Conservation (phyloP, 2,797 vertebrate genomes). For the Anabacerthia variegaticeps region DNA sequence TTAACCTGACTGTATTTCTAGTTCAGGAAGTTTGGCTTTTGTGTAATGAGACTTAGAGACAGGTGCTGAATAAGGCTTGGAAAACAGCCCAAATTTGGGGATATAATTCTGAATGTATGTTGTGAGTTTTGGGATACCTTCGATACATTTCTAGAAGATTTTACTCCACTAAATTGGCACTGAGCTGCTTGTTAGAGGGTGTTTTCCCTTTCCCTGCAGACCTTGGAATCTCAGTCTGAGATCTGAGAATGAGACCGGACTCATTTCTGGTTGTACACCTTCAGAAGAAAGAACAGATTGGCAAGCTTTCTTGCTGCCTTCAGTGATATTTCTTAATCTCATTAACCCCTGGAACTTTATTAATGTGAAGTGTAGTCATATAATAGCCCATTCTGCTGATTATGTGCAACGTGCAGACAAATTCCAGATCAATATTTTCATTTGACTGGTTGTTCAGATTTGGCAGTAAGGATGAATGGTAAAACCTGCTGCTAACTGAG, state of each 20-base stretch:
- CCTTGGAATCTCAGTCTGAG: background rate
- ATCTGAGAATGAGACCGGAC: background rate
- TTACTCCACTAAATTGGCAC: background rate
- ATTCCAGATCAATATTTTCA: background rate
- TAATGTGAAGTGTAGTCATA: background rate
- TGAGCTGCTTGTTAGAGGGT: background rate
- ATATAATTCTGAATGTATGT: background rate
- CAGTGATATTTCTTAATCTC: background rate
- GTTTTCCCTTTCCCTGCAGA: background rate
- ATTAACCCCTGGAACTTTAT: background rate
- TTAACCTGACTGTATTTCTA: background rate
- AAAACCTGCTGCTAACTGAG: background rate
- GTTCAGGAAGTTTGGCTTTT: background rate
- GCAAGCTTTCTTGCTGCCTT: background rate
- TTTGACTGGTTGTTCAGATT: background rate
- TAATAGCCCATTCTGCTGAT: background rate
- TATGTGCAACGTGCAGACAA: background rate
- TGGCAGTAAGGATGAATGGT: background rate
- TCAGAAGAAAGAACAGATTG: background rate
- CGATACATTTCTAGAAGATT: background rate
- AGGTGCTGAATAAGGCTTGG: background rate
- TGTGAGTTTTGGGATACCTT: background rate
- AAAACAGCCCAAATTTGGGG: background rate
- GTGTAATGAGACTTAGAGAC: background rate
- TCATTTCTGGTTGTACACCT: background rate